Evolutionary conservation across 2,797 vertebrate genomes (phyloP).

Genomic region (Alosa sapidissima): DNA sequence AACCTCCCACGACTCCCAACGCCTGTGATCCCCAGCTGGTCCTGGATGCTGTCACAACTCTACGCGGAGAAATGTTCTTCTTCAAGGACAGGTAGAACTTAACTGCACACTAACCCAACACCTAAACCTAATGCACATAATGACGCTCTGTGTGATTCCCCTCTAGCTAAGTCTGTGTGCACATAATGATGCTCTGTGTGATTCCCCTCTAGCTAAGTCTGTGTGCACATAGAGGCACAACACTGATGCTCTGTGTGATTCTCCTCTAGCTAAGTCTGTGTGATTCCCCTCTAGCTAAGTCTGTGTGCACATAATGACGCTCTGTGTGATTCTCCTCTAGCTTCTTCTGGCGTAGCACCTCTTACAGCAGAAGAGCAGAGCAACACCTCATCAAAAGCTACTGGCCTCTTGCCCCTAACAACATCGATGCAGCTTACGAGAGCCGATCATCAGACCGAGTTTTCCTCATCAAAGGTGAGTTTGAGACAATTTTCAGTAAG

Average conservation of each 20-base stretch:
- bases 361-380: slow-evolving; percentile 62
- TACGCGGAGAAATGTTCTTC: slow-evolving; percentile 79
- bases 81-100: slow-evolving; percentile 84
- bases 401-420: slow-evolving; percentile 78
- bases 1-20: slow-evolving; percentile 65
- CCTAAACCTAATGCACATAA: too few relatives aligned
- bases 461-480: slow-evolving; percentile 81
- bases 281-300: too few relatives aligned
- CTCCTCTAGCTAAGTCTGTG: too few relatives aligned
- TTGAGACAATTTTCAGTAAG: too few relatives aligned
- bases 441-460: slow-evolving; percentile 68
- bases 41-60: slow-evolving; percentile 78
- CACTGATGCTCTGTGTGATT: too few relatives aligned
- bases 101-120: neutral
- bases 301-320: too few relatives aligned
- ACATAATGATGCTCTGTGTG: too few relatives aligned
- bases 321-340: slow-evolving; percentile 59
- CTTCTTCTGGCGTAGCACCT: slow-evolving; percentile 78
- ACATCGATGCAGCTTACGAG: slow-evolving; percentile 84
- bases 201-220: too few relatives aligned
- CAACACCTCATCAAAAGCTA: slow-evolving; percentile 75
- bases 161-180: too few relatives aligned
- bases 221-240: too few relatives aligned
- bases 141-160: too few relatives aligned
- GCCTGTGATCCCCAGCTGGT: slow-evolving; percentile 74